Conservation (phyloP, 2,797 vertebrate genomes). For the Gadopsis bispinosus region DNA sequence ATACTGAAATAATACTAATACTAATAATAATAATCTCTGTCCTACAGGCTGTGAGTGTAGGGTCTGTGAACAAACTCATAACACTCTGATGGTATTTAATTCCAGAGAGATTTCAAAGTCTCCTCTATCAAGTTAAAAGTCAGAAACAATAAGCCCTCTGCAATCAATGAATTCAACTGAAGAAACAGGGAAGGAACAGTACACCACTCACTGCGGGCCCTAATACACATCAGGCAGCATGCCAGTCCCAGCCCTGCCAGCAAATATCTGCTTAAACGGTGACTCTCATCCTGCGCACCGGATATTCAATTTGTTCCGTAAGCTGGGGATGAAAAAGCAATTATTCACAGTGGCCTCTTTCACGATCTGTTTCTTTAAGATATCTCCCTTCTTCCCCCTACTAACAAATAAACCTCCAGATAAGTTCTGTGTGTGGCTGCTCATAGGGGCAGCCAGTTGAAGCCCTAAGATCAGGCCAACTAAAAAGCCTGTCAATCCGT, state of each 20-base stretch:
- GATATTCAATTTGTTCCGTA: conserved; percentile 88
- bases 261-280: conserved; percentile 82
- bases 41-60: conserved; percentile 42
- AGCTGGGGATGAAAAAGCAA: conserved; percentile 85
- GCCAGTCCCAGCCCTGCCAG: conserved; percentile 69
- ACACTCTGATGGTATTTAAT: conserved; percentile 61
- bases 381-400: conserved; percentile 69
- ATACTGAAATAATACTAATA: conserved; percentile 52
- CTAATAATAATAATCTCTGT: conserved; percentile 33
- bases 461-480: conserved; percentile 61
- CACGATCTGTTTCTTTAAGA: conserved; percentile 87
- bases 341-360: conserved; percentile 85
- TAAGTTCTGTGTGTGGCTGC: conserved; percentile 73
- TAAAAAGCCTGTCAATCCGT: conserved; percentile 75
- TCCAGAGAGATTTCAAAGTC: conserved; percentile 59
- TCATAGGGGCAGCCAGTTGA: conserved; percentile 52
- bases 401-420: conserved; percentile 79
- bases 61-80: conserved; percentile 59
- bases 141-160: conserved; percentile 77
- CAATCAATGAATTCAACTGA: conserved; percentile 78
- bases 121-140: conserved; percentile 71
- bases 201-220: conserved; percentile 51
- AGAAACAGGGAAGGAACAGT: conserved; percentile 55
- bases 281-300: conserved; percentile 79
- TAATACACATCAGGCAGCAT: conserved; percentile 64